Base-by-base conservation (phyloP, 2,888 invertebrate genomes). In the Andrena hattorfiana region DNA sequence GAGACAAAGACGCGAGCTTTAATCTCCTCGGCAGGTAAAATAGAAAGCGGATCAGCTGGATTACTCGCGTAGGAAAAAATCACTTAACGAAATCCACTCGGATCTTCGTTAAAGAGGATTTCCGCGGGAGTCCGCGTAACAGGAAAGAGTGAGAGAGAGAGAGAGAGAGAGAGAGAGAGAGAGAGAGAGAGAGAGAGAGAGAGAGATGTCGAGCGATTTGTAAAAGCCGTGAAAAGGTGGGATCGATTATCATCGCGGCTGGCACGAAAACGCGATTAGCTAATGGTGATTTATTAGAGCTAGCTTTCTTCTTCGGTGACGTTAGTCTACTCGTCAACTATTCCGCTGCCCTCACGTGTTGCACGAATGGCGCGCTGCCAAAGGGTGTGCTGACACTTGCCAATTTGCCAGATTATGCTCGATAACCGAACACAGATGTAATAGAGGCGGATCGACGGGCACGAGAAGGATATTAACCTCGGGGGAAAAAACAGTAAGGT, bases 311-410 rank as follows among this genome's bases (percentile, higher is more conserved):
- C 48, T 16, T 35, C n/a, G 59, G 35, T 20, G 67, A 56, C 54
- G 63, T 62, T 76, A 32, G 30, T 28, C n/a, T 59, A 35, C 8
- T 59, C 28, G 59, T 49, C 28, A 30, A 71, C 59, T 71, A 51
- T 77, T 72, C 20, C 30, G 62, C 66, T 64, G 64, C 60, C 42
- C 75, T 86, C 88, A 90, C 89, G 84, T 91, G 89, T 89, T 90
- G 90, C 87, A 63, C 87, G 81, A 87, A 83, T 91, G 91, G 91
- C 91, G 85, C 51, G 48, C 54, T 81, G 90, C 90, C 91, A 91
- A 83, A 82, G 62, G 42, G 77, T 70, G 68, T 78, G 79, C 76
- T 81, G 79, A 83, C 86, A 87, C 60, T 71, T 73, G 74, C 77
- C 68, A 77, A 81, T 77, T 77, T 72, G 20, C 54, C 20, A 35